Evolutionary conservation across 2,113 vertebrate species (phyloP).

Genomic region (Burhinus bistriatus): DNA sequence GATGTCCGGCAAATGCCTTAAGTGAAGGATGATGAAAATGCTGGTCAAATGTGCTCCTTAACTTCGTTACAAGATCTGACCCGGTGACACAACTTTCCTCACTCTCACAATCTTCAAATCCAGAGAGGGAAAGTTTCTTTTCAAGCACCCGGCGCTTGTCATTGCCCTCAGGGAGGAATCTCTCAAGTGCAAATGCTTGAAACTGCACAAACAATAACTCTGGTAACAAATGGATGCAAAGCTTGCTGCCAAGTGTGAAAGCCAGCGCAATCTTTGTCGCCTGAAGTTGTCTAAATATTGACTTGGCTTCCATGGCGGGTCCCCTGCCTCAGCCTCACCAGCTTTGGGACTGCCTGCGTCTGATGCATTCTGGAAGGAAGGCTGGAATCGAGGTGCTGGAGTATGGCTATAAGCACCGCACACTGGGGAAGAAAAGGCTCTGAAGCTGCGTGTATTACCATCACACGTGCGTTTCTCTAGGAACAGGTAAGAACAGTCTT

Average conservation of each 20-base stretch:
- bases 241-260: constrained; percentile 20
- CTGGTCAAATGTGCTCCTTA: background rate
- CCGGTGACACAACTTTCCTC: background rate
- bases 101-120: background rate
- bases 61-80: background rate
- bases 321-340: background rate
- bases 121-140: background rate
- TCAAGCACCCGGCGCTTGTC: background rate
- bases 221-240: constrained; percentile 10
- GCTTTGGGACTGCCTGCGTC: background rate
- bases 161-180: constrained; percentile 10
- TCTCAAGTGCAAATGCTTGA: constrained; percentile 38
- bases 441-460: background rate
- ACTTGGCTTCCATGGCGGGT: background rate
- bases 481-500: background rate
- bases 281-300: constrained; percentile 55
- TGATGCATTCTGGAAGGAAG: constrained; percentile 23
- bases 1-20: background rate
- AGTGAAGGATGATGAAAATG: background rate
- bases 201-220: constrained; percentile 46
- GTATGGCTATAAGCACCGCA: background rate
- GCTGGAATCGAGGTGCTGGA: background rate
- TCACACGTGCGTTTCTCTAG: background rate
- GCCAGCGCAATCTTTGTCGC: background rate
- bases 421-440: background rate